Conservation (phyloP, 2,797 vertebrate species). For the Anguilla obscura region DNA sequence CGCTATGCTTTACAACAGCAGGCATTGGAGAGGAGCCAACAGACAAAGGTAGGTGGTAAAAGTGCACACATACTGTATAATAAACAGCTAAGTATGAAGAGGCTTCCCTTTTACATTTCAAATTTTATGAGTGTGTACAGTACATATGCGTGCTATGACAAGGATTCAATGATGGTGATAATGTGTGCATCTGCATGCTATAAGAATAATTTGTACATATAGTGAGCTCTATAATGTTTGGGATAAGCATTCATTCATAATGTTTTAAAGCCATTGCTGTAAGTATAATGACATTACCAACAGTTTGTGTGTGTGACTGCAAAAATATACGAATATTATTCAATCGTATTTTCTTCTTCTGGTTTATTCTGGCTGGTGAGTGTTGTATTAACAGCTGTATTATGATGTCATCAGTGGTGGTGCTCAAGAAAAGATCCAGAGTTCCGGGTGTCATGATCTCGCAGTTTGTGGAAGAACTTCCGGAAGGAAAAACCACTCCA, state of each 20-base stretch:
- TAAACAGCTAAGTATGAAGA: neutral
- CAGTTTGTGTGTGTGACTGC: too few species aligned
- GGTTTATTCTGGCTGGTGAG: too few species aligned
- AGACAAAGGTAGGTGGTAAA: neutral
- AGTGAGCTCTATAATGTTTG: too few species aligned
- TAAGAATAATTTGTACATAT: neutral
- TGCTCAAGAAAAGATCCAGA: constrained; percentile 65
- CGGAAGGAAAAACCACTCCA: constrained; percentile 75
- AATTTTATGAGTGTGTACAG: neutral
- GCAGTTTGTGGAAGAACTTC: constrained; percentile 77
- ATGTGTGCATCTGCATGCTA: neutral
- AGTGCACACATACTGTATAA: neutral
- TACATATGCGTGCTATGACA: neutral
- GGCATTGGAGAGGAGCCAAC: neutral
- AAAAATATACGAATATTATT: too few species aligned
- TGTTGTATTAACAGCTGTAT: neutral
- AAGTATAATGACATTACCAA: too few species aligned
- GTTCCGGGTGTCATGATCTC: constrained; percentile 78
- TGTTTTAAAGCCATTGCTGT: too few species aligned
- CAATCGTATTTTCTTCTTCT: too few species aligned
- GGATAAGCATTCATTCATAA: neutral
- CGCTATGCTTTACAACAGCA: neutral
- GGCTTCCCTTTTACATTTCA: neutral
- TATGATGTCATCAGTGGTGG: constrained; percentile 9
- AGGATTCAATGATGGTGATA: neutral